Evolutionary conservation across 2,888 invertebrate genomes (phyloP), one percentile per base, ranked within the genome.

Genomic region (Halocaridina rubra): DNA sequence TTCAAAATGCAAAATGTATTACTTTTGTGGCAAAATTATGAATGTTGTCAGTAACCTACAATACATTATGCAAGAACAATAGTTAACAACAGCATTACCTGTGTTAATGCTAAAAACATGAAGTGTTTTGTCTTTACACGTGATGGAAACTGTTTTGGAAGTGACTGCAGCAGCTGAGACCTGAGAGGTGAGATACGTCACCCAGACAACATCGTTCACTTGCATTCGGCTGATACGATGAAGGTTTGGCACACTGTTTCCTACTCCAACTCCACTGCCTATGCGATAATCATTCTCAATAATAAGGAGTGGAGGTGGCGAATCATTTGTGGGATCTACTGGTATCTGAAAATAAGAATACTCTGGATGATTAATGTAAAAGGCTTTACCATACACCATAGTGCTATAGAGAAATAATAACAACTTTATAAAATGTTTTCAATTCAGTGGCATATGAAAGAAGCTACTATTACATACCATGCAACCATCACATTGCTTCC

Each of bases 251-350:
- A 59, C 30, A 39, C 24, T 27, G 7, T 32, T 53, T 1, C 86
- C 87, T 10, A 67, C 46, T 30, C 71, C 59, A 5, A 32, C 59
- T 22, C 59, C 24, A 64, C 72, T 78, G 22, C 82, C 72, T n/a
- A 39, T 61, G 19, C 82, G 77, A 53, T 80, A 82, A 59, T 87
- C 80, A 22, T 87, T 87, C 75, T 87, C 87, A 27, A 87, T 75
- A 3, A 87, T 74, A n/a, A 86, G 32, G 10, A 86, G 39, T 4
- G 84, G 80, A 5, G 79, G 61, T 24, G 79, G 79, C n/a, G 57
- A 33, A 29, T 86, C 86, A n/a, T 27, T 10, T 22, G 78, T 59
- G 7, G 24, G 61, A 22, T 82, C 82, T 16, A 82, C 86, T 19
- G 86, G 86, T 3, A 86, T 84, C 86, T 86, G 53, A 8, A 27